Conservation (phyloP, 2,797 vertebrate species). For the Sphaeramia orbicularis region DNA sequence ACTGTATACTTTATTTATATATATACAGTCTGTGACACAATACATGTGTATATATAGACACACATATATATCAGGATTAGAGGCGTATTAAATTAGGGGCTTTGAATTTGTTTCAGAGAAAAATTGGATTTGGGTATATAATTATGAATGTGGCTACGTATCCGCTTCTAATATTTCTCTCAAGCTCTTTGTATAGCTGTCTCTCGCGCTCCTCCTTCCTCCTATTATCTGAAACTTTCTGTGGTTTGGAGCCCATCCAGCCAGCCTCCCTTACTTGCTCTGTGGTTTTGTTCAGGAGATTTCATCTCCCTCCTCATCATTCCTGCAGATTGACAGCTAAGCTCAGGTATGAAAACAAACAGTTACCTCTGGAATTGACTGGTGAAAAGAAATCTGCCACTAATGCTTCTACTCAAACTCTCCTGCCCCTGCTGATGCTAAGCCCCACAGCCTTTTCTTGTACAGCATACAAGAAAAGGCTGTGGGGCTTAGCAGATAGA, state of each 20-base stretch:
- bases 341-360: conserved; percentile 92
- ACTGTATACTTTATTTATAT: conserved; percentile 46
- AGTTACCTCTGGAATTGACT: conserved; percentile 85
- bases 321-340: conserved; percentile 92
- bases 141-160: conserved; percentile 60
- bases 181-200: conserved; percentile 70
- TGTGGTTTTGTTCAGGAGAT: conserved; percentile 91
- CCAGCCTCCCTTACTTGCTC: conserved; percentile 84
- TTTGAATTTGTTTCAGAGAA: conserved; percentile 12
- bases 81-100: conserved; percentile 16
- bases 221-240: conserved; percentile 81
- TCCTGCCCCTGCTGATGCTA: conserved; percentile 57
- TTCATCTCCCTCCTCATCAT: conserved; percentile 85
- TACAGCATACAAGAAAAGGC: conserved; percentile 55
- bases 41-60: conserved; percentile 6
- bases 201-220: conserved; percentile 59
- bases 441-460: conserved; percentile 45
- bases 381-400: conserved; percentile 84
- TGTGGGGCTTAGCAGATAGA: conserved; percentile 36
- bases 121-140: conserved; percentile 34
- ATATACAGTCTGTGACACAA: conserved; percentile 26
- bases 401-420: conserved; percentile 73
- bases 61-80: conserved; percentile 1
- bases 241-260: conserved; percentile 94
- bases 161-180: conserved; percentile 51